phyloP scores from a whole-genome alignment of 2,113 vertebrate species.

The Taurulus bubalis region DNA sequence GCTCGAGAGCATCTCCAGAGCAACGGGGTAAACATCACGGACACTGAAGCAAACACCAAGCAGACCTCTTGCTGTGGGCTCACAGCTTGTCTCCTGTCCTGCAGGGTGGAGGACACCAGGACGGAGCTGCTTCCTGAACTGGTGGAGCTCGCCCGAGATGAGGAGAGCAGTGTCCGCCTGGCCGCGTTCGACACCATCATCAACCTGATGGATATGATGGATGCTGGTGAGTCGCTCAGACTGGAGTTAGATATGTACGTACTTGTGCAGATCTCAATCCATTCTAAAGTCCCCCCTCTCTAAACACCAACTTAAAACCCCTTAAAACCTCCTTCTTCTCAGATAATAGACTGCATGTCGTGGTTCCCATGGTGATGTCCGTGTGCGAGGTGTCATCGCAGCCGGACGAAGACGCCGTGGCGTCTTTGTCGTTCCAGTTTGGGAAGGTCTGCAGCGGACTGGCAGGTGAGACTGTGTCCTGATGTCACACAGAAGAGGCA shows the following conservation, averaged over 20 bases:
- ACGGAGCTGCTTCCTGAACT: conserved; percentile 91
- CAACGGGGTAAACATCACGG: conserved; percentile 85
- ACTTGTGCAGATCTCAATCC: not conserved
- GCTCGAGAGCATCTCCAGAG: conserved; percentile 91
- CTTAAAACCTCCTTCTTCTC: not conserved
- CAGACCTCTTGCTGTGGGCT: not conserved
- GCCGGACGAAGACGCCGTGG: conserved; percentile 89
- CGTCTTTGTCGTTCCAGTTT: conserved; percentile 92
- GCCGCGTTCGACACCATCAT: conserved; percentile 94
- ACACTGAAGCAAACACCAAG: not conserved
- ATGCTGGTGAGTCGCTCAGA: conserved; percentile 84
- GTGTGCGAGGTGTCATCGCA: conserved; percentile 67
- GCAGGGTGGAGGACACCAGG: conserved; percentile 91
- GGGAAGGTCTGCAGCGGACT: conserved; percentile 94
- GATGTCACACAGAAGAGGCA: not conserved
- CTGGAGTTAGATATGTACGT: not conserved
- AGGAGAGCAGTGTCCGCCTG: conserved; percentile 89
- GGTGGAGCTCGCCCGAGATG: conserved; percentile 90
- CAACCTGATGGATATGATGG: conserved; percentile 91
- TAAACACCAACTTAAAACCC: not conserved
- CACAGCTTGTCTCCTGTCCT: not conserved
- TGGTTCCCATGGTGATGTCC: conserved; percentile 69
- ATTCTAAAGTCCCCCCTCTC: not conserved
- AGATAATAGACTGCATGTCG: conserved; percentile 63
- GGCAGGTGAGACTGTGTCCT: conserved; percentile 83